These are phyloP conservation scores for Rhizoglyphus robini DNA, from an alignment of 1,140 invertebrate species.

Conservation along the genomic window DNA sequence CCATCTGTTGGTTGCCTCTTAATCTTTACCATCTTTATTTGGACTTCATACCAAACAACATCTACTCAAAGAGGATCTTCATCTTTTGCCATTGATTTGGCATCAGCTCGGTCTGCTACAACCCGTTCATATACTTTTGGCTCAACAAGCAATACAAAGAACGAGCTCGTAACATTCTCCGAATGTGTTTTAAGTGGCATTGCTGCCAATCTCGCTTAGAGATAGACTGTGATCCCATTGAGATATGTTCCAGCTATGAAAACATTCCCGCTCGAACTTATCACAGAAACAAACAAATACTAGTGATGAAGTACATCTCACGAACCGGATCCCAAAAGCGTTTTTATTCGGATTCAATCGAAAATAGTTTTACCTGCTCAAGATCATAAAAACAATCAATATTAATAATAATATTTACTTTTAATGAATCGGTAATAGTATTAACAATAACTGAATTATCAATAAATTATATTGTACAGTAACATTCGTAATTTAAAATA, in stretches of 20 bases:
- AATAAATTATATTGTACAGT: neutral
- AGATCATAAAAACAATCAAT: neutral
- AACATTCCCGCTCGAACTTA: neutral
- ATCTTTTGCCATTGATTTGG: conserved; percentile 70
- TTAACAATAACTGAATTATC: neutral
- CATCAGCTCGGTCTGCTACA: conserved; percentile 90
- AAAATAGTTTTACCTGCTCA: too few species aligned
- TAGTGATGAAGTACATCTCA: too few species aligned
- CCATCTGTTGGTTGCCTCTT: conserved; percentile 2
- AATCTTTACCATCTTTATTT: neutral
- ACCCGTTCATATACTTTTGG: conserved; percentile 93
- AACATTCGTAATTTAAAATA: neutral
- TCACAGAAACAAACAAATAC: neutral
- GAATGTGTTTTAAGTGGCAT: neutral
- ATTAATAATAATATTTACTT: too few species aligned
- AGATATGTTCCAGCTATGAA: neutral
- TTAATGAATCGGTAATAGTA: neutral
- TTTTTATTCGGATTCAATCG: too few species aligned
- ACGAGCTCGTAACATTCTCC: neutral
- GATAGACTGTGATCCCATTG: neutral
- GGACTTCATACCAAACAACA: conserved; percentile 1
- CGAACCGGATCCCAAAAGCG: neutral
- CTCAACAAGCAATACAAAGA: conserved; percentile 36
- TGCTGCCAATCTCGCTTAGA: neutral
- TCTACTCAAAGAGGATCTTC: conserved; percentile 48